Base-by-base conservation (phyloP, 2,888 invertebrate genomes). In the Argyra leucocephala region DNA sequence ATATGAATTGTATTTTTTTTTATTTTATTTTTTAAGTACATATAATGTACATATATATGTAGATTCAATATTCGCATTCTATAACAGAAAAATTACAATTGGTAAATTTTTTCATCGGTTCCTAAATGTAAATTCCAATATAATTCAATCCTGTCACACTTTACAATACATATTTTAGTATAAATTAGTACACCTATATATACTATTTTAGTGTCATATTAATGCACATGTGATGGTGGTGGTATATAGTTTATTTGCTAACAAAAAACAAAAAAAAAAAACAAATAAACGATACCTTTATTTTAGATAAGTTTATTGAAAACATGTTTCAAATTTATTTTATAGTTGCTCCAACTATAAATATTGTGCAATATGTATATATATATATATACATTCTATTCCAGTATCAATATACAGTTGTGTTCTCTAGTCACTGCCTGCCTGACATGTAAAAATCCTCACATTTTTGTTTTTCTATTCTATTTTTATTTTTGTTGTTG, bases 111-210 rank as follows among this genome's bases (percentile, higher is more conserved):
- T 48, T 48, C 48, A 48, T 48, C 48, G 48, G 48, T 18, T 48
- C 48, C 48, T 18, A 48, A 48, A 48, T 48, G 48, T 48, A 48
- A 48, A 48, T 48, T 48, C 48, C 48, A 48, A 48, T 48, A 48
- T 15, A 48, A 48, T 48, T 48, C 15, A n/a, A 15, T 18, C 15
- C 12, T 18, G 5, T 48, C 48, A 31, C 48, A 48, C 18, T 48
- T 48, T 9, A 18, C 6, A 18, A 48, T 48, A 18, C 18, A 48
- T 18, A 2, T 48, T 3, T 48, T 18, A 2, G 18, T 6, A 48
- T 31, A 48, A 2, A 48, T 18, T 18, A 18, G 18, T 48, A 48
- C 31, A 10, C 10, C 10, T n/a, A 48, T 3, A n/a, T 48, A 18
- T 15, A 18, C 18, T 48, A 48, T 48, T 48, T 48, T 48, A 18